Conservation (phyloP, 2,888 invertebrate species). For the Conus canariensis region DNA sequence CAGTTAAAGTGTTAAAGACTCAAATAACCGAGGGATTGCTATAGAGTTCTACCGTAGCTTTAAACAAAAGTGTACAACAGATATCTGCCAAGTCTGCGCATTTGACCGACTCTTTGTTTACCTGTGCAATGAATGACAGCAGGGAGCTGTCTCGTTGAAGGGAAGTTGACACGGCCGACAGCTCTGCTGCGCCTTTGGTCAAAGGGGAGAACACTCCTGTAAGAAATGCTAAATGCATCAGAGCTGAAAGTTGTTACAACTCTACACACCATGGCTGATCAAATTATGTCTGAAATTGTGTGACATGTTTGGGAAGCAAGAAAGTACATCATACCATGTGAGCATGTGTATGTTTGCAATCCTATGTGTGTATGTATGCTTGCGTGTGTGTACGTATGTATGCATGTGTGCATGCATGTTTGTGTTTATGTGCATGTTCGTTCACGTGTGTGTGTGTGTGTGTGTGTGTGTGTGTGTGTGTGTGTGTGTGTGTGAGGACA, state of each 20-base stretch:
- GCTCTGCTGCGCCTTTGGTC: conserved; percentile 19
- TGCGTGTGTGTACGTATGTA: background rate
- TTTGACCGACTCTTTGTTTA: background rate
- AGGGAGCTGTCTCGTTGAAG: background rate
- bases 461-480: background rate
- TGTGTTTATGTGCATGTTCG: background rate
- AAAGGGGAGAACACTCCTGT: conserved; percentile 43
- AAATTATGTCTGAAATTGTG: no score
- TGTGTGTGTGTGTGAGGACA: background rate
- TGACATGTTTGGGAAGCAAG: no score
- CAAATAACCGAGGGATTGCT: no score
- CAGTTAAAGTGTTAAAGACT: no score
- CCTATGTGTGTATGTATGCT: background rate
- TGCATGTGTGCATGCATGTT: background rate
- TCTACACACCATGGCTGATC: no score
- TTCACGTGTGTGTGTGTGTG: background rate
- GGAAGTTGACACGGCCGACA: background rate
- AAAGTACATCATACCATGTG: no score
- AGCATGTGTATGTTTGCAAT: no score
- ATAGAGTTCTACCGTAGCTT: no score
- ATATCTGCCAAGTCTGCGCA: no score
- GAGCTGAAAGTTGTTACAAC: no score
- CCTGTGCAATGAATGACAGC: conserved; percentile 29
- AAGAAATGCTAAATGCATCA: background rate
- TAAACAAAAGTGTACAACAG: no score